phyloP scores from a whole-genome alignment of 1,140 invertebrate genomes.

The Dolichoris vasculosae region DNA sequence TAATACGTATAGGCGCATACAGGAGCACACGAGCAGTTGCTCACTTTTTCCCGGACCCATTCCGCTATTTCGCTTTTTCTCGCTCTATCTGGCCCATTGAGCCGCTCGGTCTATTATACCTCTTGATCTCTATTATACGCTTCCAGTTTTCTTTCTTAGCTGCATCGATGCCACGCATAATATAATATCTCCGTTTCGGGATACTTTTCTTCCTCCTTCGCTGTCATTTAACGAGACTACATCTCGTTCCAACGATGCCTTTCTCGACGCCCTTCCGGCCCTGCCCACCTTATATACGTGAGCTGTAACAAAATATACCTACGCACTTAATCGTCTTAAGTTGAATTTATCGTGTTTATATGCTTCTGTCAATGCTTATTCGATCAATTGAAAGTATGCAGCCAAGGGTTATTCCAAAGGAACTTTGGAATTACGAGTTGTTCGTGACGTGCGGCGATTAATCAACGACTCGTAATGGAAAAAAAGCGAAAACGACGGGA shows the following conservation, averaged over 20 bases:
- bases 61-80: conserved; percentile 35
- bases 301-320: background rate
- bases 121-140: conserved; percentile 53
- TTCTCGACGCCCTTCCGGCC: conserved; percentile 21
- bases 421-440: too few relatives aligned
- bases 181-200: conserved; percentile 37
- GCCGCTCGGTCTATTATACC: conserved; percentile 59
- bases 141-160: conserved; percentile 3
- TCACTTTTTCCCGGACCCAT: conserved; percentile 37
- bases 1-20: conserved; percentile 3
- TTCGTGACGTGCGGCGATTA: background rate
- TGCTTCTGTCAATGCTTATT: background rate
- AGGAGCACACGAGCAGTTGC: conserved; percentile 39
- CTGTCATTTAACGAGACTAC: background rate
- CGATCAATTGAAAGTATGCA: background rate
- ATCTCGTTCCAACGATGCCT: background rate
- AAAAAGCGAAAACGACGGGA: background rate
- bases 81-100: conserved; percentile 5
- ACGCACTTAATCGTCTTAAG: background rate
- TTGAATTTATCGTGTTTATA: conserved; percentile 24
- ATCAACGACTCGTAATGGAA: background rate
- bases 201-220: conserved; percentile 36
- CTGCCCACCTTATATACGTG: conserved; percentile 6
- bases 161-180: background rate
- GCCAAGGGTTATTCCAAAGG: conserved; percentile 5